These are phyloP conservation scores for Wasmannia auropunctata DNA, from an alignment of 1,140 invertebrate species.

Conservation along the genomic window DNA sequence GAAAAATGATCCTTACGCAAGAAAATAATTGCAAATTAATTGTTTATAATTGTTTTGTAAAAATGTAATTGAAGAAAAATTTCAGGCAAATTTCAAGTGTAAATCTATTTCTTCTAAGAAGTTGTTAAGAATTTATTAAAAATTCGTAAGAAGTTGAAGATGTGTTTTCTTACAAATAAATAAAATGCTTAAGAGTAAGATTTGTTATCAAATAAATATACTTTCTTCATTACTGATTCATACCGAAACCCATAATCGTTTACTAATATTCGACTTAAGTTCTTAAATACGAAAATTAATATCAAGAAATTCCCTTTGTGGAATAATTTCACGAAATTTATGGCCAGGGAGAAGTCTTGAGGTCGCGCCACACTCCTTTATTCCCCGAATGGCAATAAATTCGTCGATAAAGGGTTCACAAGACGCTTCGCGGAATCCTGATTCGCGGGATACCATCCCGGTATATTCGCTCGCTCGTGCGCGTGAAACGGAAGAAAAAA, in stretches of 20 bases:
- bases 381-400: conserved; percentile 38
- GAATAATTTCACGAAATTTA: conserved; percentile 6
- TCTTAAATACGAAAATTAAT: conserved; percentile 7
- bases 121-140: too few relatives aligned
- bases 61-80: not conserved
- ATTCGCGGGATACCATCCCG: not conserved
- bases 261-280: not conserved
- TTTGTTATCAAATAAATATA: not conserved
- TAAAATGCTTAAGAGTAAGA: not conserved
- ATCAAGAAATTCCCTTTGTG: not conserved
- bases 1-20: not conserved
- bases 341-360: not conserved
- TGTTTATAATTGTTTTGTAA: not conserved
- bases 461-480: not conserved
- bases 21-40: not conserved
- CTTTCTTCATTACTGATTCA: not conserved
- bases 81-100: not conserved
- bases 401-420: conserved; percentile 31
- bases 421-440: not conserved
- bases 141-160: too few relatives aligned
- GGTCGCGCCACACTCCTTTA: not conserved
- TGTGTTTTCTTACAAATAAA: not conserved
- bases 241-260: not conserved
- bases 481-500: not conserved
- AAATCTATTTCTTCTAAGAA: not conserved